A percentile compares a stretch with the other conserved stretches of the same genome.
These are phyloP conservation scores for Lynx canadensis DNA, from an alignment of 2,113 vertebrate species.

Conservation along the genomic window DNA sequence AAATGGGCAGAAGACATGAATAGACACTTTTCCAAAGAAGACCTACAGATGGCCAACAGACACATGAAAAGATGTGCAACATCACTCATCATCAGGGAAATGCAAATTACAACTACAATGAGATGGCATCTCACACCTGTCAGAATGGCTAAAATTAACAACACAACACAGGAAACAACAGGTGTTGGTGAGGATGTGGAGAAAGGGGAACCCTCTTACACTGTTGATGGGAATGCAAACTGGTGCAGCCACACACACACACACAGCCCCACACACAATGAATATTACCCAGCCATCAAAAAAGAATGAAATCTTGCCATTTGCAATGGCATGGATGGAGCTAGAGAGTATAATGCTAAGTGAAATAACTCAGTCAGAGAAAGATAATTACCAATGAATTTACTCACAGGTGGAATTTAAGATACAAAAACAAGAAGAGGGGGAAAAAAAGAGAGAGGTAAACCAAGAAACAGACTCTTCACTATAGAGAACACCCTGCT, in stretches of 20 bases:
- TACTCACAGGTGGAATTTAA: background rate
- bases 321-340: too few relatives aligned
- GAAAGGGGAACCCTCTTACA: background rate
- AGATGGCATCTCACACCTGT: background rate
- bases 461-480: background rate
- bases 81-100: background rate
- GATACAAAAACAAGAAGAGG: background rate
- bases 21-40: background rate
- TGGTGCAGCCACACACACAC: background rate
- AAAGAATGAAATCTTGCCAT: background rate
- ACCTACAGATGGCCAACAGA: background rate
- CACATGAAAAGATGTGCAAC: background rate
- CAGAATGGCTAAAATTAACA: background rate
- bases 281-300: background rate
- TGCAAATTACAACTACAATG: background rate
- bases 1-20: background rate
- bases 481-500: background rate
- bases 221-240: background rate
- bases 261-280: background rate
- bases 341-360: background rate
- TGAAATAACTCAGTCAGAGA: background rate
- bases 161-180: background rate
- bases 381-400: background rate
- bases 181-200: background rate
- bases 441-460: background rate